phyloP scores from a whole-genome alignment of 2,113 vertebrate genomes.

The Nothocercus julius region DNA sequence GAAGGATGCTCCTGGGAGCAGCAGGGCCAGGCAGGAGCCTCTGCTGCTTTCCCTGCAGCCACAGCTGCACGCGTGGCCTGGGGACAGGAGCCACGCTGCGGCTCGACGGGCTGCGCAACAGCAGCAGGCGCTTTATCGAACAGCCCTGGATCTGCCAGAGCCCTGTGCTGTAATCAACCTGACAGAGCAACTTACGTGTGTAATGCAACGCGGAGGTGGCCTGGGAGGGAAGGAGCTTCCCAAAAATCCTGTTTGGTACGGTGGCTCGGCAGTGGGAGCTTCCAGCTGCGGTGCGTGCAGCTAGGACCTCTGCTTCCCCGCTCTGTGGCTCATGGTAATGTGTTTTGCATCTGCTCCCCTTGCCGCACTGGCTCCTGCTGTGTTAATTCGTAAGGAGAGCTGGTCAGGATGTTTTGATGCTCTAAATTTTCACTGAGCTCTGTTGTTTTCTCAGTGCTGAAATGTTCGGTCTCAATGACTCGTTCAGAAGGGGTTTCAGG shows the following conservation, averaged over 20 bases:
- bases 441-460: constrained; percentile 22
- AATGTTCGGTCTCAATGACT: not conserved
- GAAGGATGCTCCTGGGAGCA: not conserved
- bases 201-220: not conserved
- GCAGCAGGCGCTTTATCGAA: not conserved
- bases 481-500: constrained; percentile 19
- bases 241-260: not conserved
- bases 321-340: not conserved
- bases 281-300: not conserved
- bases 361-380: not conserved
- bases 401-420: constrained; percentile 36
- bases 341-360: not conserved
- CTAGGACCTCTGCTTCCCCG: not conserved
- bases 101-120: not conserved
- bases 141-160: constrained; percentile 14
- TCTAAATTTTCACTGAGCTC: constrained; percentile 5
- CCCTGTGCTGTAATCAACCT: not conserved
- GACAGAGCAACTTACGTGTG: not conserved
- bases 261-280: not conserved
- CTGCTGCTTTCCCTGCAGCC: too few relatives aligned
- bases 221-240: constrained; percentile 5
- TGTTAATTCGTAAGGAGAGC: rapidly evolving
- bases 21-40: too few relatives aligned
- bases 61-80: too few relatives aligned
- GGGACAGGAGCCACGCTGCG: not conserved